A percentile compares a stretch with the other conserved stretches of the same genome.
These are phyloP conservation scores for Mus pahari DNA, from an alignment of 2,113 vertebrate species.

Conservation along the genomic window DNA sequence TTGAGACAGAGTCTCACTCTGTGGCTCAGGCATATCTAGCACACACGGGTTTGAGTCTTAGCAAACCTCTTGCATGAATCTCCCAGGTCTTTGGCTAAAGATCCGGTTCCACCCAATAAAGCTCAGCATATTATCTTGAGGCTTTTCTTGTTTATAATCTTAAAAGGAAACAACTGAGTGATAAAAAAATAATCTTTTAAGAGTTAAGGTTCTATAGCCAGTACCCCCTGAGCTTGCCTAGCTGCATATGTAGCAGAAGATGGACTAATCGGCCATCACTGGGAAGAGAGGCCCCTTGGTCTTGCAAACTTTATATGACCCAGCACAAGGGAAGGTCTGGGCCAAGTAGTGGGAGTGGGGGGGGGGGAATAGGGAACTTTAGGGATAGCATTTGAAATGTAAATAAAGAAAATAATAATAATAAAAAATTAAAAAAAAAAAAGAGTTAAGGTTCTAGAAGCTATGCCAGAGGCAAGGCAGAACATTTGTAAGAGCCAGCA, in stretches of 20 bases:
- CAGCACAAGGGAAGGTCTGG: no score
- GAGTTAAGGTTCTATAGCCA: no score
- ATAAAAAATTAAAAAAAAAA: no score
- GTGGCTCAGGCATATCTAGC: not conserved
- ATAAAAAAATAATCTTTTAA: conserved; percentile 19
- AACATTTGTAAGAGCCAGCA: not conserved
- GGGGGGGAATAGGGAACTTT: no score
- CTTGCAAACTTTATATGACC: no score
- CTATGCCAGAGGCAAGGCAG: not conserved
- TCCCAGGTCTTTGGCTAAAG: not conserved
- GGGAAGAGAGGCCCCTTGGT: no score
- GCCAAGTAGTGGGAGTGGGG: no score
- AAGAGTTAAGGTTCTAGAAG: not conserved
- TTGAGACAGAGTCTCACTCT: not conserved
- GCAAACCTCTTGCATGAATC: not conserved
- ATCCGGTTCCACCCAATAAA: not conserved
- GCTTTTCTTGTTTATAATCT: conserved; percentile 2
- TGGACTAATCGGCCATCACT: no score
- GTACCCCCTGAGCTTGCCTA: no score
- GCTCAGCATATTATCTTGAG: not conserved
- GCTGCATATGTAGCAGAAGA: no score
- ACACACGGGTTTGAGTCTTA: not conserved
- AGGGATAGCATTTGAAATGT: no score
- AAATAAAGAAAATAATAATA: no score
- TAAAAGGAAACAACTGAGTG: not conserved